These are phyloP conservation scores for Calameuta filiformis DNA, from an alignment of 2,888 invertebrate species.

Conservation along the genomic window DNA sequence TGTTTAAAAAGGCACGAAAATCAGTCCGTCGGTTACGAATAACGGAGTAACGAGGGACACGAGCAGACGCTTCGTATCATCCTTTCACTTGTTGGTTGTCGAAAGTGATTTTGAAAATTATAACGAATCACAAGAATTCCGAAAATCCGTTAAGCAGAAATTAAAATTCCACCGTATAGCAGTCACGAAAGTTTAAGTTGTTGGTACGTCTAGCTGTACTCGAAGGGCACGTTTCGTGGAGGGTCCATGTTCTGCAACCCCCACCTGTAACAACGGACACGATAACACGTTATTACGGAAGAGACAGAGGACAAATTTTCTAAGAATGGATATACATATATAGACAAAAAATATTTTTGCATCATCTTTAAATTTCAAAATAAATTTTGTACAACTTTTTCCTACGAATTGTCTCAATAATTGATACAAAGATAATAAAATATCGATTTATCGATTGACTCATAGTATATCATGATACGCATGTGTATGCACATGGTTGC, in stretches of 20 bases:
- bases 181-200: neutral
- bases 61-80: constrained; percentile 1
- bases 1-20: neutral
- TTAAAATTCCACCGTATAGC: neutral
- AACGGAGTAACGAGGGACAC: neutral
- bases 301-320: neutral
- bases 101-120: neutral
- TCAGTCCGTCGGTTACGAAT: constrained; percentile 2
- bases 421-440: too few relatives aligned
- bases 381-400: neutral
- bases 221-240: constrained; percentile 41
- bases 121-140: neutral
- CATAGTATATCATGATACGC: too few relatives aligned
- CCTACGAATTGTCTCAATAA: neutral
- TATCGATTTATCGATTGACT: too few relatives aligned
- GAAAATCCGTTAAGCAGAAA: neutral
- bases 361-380: neutral
- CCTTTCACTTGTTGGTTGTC: neutral
- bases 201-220: constrained; percentile 29
- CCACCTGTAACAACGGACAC: neutral
- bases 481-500: too few relatives aligned
- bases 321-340: neutral
- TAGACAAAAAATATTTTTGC: too few relatives aligned
- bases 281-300: neutral
- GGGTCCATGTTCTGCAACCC: constrained; percentile 39